Base-by-base conservation (phyloP, 2,888 invertebrate species). In the Nomada ruficornis region DNA sequence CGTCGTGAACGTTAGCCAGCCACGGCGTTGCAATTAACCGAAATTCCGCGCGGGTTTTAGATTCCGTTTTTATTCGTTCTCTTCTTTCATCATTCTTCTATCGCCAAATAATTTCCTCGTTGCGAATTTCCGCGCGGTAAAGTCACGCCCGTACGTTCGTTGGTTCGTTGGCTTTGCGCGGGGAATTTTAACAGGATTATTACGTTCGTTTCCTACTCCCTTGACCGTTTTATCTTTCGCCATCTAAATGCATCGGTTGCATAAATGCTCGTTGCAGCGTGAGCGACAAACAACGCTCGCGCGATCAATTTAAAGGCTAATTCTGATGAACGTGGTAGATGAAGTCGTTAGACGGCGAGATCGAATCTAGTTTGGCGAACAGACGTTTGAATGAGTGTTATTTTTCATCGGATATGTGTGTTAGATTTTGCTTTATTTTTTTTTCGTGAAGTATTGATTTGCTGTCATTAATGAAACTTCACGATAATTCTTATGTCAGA, bases 101-200 rank as follows among this genome's bases (percentile, higher is more conserved):
- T 68, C 63, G 64, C 70, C 63, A n/a, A 9, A 55, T 54, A 65
- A 84, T 73, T 70, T 59, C 54, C 77, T 50, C 23, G 15, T n/a
- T n/a, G 26, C 13, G 5, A 15, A 54, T 42, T 26, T 67, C 76
- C 70, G 62, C 47, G 69, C 69, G 69, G 65, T 70, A 69, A 13
- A 42, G 15, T 44, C 23, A 13, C 57, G 23, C 3, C 15, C n/a
- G 59, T 29, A 7, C 9, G 18, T 23, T 42, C 7, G 68, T 18
- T 47, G 18, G 62, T 20, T n/a, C 2, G 62, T 60, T 57, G 52
- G 63, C 47, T 57, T 29, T n/a, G 59, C 65, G 23, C 55, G 29
- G 69, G 10, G 63, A 77, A 76, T 80, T 77, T 82, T 87, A 87
- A 87, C 75, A 63, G 71, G 80, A 80, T 80, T 78, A 85, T 85